phyloP scores from a whole-genome alignment of 92 coral and sea anemone genomes.

The Hydrozoanthus gracilis region DNA sequence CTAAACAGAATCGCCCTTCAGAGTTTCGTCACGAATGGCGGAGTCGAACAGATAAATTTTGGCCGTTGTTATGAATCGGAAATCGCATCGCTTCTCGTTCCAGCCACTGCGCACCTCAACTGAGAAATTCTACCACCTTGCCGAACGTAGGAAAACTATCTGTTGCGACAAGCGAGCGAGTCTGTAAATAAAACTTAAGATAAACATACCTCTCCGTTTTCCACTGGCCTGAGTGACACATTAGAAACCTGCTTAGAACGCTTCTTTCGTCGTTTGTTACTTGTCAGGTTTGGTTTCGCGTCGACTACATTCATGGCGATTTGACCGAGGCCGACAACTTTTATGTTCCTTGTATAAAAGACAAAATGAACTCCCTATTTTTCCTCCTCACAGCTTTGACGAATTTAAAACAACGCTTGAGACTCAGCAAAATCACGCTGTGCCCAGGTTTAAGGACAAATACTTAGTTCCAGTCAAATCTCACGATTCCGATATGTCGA shows the following conservation, averaged over 20 bases:
- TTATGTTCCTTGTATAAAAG: constrained; percentile 13
- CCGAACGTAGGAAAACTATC: constrained; percentile 35
- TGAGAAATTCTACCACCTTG: constrained; percentile 3
- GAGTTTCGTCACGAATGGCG: not conserved
- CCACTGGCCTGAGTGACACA: constrained; percentile 29
- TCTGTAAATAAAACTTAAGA: not conserved
- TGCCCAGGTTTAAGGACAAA: constrained; percentile 10
- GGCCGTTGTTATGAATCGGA: constrained; percentile 37
- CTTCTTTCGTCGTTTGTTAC: constrained; percentile 48
- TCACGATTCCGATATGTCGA: constrained; percentile 33
- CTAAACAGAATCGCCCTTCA: not conserved
- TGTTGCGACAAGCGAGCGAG: constrained; percentile 7
- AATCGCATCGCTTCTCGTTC: constrained; percentile 18
- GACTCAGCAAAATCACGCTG: not conserved
- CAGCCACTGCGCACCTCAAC: constrained; percentile 1
- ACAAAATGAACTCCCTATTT: constrained; percentile 15
- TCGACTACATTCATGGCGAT: constrained; percentile 46
- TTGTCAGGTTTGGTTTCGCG: constrained; percentile 49
- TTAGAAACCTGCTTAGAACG: constrained; percentile 39
- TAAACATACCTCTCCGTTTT: constrained; percentile 46
- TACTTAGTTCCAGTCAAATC: constrained; percentile 14
- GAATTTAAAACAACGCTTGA: not conserved
- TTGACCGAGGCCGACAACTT: constrained; percentile 25
- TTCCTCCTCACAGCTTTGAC: not conserved
- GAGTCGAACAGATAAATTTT: constrained; percentile 5